phyloP scores from a whole-genome alignment of 2,888 invertebrate genomes.

The Pachliopta kotzebuea region DNA sequence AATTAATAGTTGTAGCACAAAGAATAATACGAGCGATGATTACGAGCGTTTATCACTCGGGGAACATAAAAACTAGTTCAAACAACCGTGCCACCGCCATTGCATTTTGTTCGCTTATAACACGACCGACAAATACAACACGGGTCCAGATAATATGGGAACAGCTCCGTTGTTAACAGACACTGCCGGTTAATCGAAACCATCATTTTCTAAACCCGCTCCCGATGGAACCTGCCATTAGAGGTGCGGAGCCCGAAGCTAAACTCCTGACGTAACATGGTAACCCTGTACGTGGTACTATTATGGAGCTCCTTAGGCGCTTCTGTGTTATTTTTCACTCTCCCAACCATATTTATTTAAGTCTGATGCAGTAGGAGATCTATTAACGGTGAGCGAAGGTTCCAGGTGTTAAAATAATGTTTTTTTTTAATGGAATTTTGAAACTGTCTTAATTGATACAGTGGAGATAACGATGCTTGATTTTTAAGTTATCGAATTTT shows the following conservation, averaged over 20 bases:
- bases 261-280: constrained; percentile 19
- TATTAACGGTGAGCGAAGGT: constrained; percentile 9
- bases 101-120: constrained; percentile 1
- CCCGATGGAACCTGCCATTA: constrained; percentile 20
- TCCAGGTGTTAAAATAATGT: neutral
- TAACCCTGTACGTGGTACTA: constrained; percentile 12
- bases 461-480: neutral
- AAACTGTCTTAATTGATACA: neutral
- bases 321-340: constrained; percentile 24
- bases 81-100: constrained; percentile 9
- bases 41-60: constrained; percentile 7
- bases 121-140: constrained; percentile 7
- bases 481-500: too few relatives aligned
- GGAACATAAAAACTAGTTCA: constrained; percentile 15
- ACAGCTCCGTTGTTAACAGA: constrained; percentile 11
- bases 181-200: constrained; percentile 19
- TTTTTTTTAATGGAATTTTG: neutral
- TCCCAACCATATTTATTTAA: constrained; percentile 13
- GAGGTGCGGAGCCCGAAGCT: constrained; percentile 22
- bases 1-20: neutral
- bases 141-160: constrained; percentile 6
- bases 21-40: constrained; percentile 6
- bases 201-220: constrained; percentile 27
- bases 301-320: constrained; percentile 18
- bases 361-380: neutral